Base-by-base conservation (phyloP, 2,888 invertebrate species). In the Sphaerophoria taeniata region DNA sequence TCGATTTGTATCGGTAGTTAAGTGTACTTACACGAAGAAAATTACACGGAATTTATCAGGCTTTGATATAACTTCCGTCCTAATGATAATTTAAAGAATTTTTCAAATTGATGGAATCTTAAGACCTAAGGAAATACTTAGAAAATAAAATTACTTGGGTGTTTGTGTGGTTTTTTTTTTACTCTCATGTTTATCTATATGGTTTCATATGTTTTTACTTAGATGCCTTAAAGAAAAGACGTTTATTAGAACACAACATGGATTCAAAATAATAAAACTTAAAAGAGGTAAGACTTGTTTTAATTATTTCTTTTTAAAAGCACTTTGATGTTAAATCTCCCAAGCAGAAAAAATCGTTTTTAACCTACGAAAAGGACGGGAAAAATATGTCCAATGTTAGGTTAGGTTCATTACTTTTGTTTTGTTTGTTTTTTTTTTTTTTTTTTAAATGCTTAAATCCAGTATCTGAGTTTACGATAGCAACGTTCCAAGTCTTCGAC, bases 1-100 rank as follows among this genome's bases (percentile, higher is more conserved):
- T 81, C 81, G 70, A 81, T 85, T 85, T 85, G 72, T 73, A 85
- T 76, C 70, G 73, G 63, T 81, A 76, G 69, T 85, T 85, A 73
- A 85, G 73, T 63, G 58, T 65, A 61, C 81, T 76, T 76, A 85
- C 75, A 80, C 75, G 61, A 39, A 75, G 16, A 51, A 75, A 84
- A 80, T 79, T 75, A 72, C 75, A 70, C 39, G 34, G 49, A 84
- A 75, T 65, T 80, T 67, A 53, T 43, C 16, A 69, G 60, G 55
- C 71, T 80, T 72, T 80, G 33, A 69, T 71, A 75, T 75, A 33
- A 60, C 12, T 84, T 67, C 56, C 60, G 75, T 74, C 16, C 5
- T 9, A 24, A 58, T 58, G 33, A 33, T 45, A 11, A 7, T 45
- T 45, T 45, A 0, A 45, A 12, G 5, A n/a, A 6, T 60, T 60